Conservation (phyloP, 2,797 vertebrate genomes). For the Amblyraja radiata region DNA sequence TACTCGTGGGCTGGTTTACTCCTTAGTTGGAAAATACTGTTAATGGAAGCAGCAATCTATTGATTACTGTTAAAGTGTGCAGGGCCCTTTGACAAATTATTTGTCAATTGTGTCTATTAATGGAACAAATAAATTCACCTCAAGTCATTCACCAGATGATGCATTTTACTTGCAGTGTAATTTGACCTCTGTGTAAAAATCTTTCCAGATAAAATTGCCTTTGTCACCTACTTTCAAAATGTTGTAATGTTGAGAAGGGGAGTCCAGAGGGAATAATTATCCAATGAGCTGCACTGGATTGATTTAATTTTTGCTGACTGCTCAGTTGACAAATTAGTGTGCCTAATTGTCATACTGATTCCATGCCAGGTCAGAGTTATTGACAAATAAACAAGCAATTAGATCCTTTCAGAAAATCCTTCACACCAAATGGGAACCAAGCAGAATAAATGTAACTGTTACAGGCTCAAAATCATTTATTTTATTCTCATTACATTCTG, state of each 20-base stretch:
- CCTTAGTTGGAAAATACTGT: not conserved
- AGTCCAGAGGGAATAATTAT: slow-evolving; percentile 2
- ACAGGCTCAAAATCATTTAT: not conserved
- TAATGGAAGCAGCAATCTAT: not conserved
- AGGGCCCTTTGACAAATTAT: not conserved
- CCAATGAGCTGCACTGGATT: not conserved
- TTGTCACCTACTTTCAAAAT: slow-evolving; percentile 3
- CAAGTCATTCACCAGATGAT: not conserved
- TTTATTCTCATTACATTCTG: not conserved
- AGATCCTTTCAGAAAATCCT: not conserved
- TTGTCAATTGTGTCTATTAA: not conserved
- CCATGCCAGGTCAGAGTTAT: not conserved
- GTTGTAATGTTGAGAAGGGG: not conserved
- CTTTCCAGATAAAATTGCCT: not conserved
- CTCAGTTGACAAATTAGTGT: not conserved
- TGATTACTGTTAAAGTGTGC: not conserved
- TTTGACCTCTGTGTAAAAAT: not conserved
- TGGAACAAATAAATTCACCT: not conserved
- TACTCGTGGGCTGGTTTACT: not conserved
- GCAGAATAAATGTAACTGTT: not conserved
- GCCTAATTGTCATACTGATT: slow-evolving; percentile 3
- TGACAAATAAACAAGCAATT: slow-evolving; percentile 27
- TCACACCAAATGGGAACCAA: not conserved
- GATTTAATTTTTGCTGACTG: slow-evolving; percentile 29
- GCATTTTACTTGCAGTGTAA: not conserved